Base-by-base conservation (phyloP, 2,113 vertebrate species). In the Casuarius casuarius region DNA sequence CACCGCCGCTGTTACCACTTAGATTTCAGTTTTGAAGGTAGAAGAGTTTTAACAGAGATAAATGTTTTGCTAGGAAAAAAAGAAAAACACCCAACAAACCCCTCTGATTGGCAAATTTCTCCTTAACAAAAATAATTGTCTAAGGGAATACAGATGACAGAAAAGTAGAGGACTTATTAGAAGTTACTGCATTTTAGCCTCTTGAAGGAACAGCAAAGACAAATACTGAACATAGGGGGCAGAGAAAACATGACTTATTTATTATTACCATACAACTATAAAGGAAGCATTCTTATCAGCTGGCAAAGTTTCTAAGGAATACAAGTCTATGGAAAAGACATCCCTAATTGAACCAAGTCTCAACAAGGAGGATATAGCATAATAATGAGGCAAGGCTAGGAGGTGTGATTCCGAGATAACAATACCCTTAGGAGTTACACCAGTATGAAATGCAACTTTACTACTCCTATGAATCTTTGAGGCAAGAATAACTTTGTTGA, bases 281-380 rank as follows among this genome's bases (percentile, higher is more conserved):
- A 92, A 95, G 84, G 89, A 97, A 96, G 92, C 40, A 22, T 83
- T 97, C 92, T 98, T 96, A 97, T 97, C 94, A 94, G 95, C 96
- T 91, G 94, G 92, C 75, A 77, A 96, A 96, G 90, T 97, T 97
- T 95, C 95, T 92, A 93, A 97, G 74, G 74, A 89, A 94, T 77
- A 18, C 49, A 91, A 71, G 68, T 46, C 87, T 94, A 89, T 33
- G 84, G 97, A 97, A 98, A 98, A 98, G 94, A 81, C 93, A 98
- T 96, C 91, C 72, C 91, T 92, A 80, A 87, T 63, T 72, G 82
- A 97, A 97, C 89, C 86, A 94, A 97, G 96, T 59, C 83, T 88
- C 89, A 94, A 95, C 92, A 92, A 96, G 78, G 86, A 98, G 61
- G 84, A 97, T 95, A 92, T 35, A 91, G 96, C 90, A 65, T 97